phyloP scores from a whole-genome alignment of 92 coral and sea anemone genomes.

The Phymanthus crucifer region DNA sequence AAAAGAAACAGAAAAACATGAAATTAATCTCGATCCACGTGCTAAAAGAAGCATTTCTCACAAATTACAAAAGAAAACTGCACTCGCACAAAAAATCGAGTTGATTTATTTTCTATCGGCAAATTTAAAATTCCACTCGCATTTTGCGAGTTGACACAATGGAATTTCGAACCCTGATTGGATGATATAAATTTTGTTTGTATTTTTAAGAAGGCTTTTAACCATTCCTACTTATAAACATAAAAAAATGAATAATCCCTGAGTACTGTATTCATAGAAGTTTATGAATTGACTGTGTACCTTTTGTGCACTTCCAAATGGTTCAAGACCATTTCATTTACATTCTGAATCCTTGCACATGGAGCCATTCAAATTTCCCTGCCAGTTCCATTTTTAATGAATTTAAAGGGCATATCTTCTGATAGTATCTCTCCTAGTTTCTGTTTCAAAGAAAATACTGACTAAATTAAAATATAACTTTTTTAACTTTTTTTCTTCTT shows the following conservation, averaged over 20 bases:
- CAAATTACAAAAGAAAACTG: too few species aligned
- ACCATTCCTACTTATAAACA: too few species aligned
- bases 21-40: too few species aligned
- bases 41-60: too few species aligned
- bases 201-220: not conserved
- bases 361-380: not conserved
- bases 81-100: too few species aligned
- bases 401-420: conserved; percentile 10
- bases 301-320: not conserved
- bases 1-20: too few species aligned
- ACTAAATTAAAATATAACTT: not conserved
- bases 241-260: too few species aligned
- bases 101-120: too few species aligned
- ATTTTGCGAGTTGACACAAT: too few species aligned
- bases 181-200: not conserved
- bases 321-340: not conserved
- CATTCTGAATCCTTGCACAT: not conserved
- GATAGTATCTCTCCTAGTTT: not conserved
- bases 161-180: too few species aligned
- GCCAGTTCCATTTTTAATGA: conserved; percentile 3
- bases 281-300: not conserved
- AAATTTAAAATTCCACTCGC: too few species aligned
- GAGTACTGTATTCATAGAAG: not conserved
- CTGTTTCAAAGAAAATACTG: not conserved
- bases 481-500: too few species aligned